A percentile compares a stretch with the other conserved stretches of the same genome.
phyloP scores from a whole-genome alignment of 2,797 vertebrate species.

The Anas bernieri region DNA sequence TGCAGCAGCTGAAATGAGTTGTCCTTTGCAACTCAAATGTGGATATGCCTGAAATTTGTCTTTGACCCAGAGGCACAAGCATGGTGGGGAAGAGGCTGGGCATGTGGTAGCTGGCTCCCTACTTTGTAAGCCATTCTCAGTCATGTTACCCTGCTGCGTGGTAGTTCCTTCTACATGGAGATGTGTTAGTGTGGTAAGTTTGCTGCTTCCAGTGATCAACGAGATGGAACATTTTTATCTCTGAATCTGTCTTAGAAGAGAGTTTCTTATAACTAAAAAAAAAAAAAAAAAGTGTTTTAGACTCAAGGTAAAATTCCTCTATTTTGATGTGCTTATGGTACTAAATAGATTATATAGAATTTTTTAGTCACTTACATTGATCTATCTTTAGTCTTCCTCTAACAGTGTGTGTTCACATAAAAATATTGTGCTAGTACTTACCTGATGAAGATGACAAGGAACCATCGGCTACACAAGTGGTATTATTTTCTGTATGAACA shows the following conservation, averaged over 20 bases:
- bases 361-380: background rate
- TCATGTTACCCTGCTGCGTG: background rate
- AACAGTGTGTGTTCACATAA: background rate
- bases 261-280: background rate
- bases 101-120: background rate
- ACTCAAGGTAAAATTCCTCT: background rate
- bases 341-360: background rate
- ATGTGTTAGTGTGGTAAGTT: background rate
- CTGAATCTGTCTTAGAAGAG: background rate
- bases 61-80: background rate
- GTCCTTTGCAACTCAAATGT: background rate
- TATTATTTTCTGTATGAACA: background rate
- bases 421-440: background rate
- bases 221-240: slow-evolving; percentile 1
- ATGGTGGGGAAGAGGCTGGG: background rate
- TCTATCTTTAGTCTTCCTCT: background rate
- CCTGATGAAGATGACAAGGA: background rate
- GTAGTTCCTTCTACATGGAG: background rate
- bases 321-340: background rate
- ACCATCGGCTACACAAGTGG: background rate
- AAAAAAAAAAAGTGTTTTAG: background rate
- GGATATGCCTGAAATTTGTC: background rate
- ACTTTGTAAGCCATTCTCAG: background rate
- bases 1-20: background rate
- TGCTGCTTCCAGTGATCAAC: background rate